Evolutionary conservation across 2,113 vertebrate species (phyloP), one percentile per base, ranked within the genome.

Genomic region (Vulpes lagopus): DNA sequence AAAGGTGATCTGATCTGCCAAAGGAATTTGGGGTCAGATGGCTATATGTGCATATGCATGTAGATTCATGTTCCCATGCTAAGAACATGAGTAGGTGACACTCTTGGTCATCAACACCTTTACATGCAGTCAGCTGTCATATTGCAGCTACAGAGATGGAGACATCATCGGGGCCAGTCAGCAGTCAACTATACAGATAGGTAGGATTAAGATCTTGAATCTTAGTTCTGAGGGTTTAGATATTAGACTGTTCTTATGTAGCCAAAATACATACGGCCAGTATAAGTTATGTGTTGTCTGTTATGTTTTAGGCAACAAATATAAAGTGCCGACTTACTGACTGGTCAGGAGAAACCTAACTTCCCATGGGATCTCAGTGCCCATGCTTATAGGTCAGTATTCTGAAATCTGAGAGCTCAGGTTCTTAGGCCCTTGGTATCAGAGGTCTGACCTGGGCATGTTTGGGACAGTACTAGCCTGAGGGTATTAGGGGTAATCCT

Each of bases 231-330:
- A 96, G 38, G 2, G 1, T 69, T 6, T 49, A 87, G 74, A 51
- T 95, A 73, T 27, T 89, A 95, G 81, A 78, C 53, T 92, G 20
- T 95, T 92, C 19, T 92, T 80, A 64, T 7, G 38, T 65, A 93
- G 30, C 17, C 22, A 30, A 74, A 87, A 62, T 76, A 93, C 7
- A 83, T 7, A 79, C 43, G 84, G 2, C 67, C 93, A 74, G 19
- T 32, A 3, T n/a, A 3, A 43, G n/a, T 78, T 92, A 20, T 35
- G 19, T 53, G 43, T 43, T 43, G 43, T 43, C 43, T 53, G n/a
- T 78, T 92, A 20, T 35, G 19, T 53, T 12, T 90, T 79, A 92
- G 64, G 57, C 62, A 30, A 73, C 30, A 30, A n/a, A 64, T 23
- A 87, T 85, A 84, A 78, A 94, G 65, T 60, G 16, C 8, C 51